Evolutionary conservation across 1,140 invertebrate species (phyloP), one percentile per base, ranked within the genome.

Genomic region (Maniola jurtina): DNA sequence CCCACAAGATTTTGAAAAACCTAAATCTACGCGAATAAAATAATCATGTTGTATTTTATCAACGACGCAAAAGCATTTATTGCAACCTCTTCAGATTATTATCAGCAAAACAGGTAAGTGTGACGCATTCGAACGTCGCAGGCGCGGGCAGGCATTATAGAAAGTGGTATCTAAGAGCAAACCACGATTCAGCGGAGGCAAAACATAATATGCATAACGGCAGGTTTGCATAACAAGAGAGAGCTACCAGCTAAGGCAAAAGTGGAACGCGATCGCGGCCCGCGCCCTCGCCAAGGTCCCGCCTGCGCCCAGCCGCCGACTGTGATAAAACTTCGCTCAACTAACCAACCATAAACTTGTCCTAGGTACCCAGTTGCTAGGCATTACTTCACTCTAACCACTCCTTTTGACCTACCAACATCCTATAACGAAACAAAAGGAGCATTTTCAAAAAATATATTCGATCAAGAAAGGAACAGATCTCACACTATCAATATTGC

Each of bases 141-240:
- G 68, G 68, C 45, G 52, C 54, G 56, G 47, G 58, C 72, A 71
- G 61, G 58, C 57, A 64, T 64, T 59, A 77, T 85, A 84, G 81
- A 88, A 86, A 88, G 83, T 82, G 76, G 72, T 76, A 80, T 79
- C 73, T 76, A 80, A 76, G 68, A 69, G 66, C 61, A 68, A 74
- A 79, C 75, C 73, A 67, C 73, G 72, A 78, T 84, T 87, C 79
- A 73, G 75, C 78, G 64, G 74, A 81, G 75, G 74, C 77, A 75
- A 83, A 83, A 75, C 81, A 84, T 89, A 88, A 88, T 81, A 86
- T 83, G 80, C 84, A 86, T 87, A 86, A 88, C 85, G 81, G 76
- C 81, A 78, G 72, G 80, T 88, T 89, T 89, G 84, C 86, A 86
- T 88, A 89, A 89, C 81, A 84, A 88, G 86, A 89, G 86, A 89